phyloP scores from a whole-genome alignment of 2,888 invertebrate genomes.

The Encarsia formosa region DNA sequence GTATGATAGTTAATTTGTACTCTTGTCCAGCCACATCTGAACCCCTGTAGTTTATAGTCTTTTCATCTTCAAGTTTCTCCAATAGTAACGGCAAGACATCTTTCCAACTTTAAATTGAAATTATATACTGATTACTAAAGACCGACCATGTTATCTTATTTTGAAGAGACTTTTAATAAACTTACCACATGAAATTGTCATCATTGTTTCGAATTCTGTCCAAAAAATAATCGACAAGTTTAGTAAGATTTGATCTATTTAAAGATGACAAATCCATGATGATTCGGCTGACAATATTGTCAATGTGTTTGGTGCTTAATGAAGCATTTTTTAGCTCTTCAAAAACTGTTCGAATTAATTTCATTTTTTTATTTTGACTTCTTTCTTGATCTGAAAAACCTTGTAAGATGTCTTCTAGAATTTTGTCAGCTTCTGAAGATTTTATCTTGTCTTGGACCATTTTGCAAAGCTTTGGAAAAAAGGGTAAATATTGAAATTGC shows the following conservation, averaged over 20 bases:
- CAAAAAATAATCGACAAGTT: constrained; percentile 57
- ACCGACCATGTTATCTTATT: neutral
- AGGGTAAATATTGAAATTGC: neutral
- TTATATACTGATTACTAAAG: neutral
- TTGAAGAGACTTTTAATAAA: neutral
- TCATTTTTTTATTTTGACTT: constrained; percentile 39
- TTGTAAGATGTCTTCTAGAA: constrained; percentile 41
- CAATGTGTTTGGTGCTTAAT: constrained; percentile 48
- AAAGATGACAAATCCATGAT: constrained; percentile 54
- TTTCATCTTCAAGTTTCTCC: constrained; percentile 55
- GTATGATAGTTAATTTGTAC: constrained; percentile 60
- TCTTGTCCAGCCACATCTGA: constrained; percentile 58
- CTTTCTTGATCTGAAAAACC: constrained; percentile 36
- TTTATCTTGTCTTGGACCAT: constrained; percentile 37
- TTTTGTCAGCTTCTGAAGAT: constrained; percentile 37
- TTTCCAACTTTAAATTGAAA: constrained; percentile 58
- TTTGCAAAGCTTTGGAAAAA: constrained; percentile 37
- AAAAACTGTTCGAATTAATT: constrained; percentile 45
- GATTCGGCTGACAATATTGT: constrained; percentile 55
- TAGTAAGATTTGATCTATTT: constrained; percentile 54
- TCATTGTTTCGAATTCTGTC: constrained; percentile 55
- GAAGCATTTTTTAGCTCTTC: constrained; percentile 48
- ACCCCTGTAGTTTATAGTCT: constrained; percentile 57
- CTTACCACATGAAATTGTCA: constrained; percentile 53
- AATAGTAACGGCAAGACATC: constrained; percentile 64